These are phyloP conservation scores for Tapirus indicus DNA, from an alignment of 2,797 vertebrate genomes.

Conservation along the genomic window DNA sequence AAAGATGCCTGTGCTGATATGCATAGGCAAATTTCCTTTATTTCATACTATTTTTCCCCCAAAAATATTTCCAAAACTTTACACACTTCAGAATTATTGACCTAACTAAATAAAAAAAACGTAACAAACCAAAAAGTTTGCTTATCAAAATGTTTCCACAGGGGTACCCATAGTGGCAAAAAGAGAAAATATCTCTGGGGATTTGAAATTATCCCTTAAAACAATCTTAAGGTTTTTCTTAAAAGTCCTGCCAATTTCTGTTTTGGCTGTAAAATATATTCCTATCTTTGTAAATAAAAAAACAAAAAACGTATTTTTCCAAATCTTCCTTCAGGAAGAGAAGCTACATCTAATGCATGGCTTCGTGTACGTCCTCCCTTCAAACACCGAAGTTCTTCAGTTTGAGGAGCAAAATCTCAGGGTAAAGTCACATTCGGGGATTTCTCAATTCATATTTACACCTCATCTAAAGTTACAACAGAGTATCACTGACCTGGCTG, in stretches of 20 bases:
- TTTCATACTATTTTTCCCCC: background rate
- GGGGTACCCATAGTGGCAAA: background rate
- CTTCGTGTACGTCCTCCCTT: background rate
- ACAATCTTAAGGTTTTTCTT: conserved; percentile 39
- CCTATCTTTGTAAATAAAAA: conserved; percentile 57
- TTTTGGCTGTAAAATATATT: conserved; percentile 53
- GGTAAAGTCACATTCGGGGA: background rate
- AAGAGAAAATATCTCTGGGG: conserved; percentile 12
- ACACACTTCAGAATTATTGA: conserved; percentile 39
- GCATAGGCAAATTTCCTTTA: background rate
- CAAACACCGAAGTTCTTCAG: background rate
- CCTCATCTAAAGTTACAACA: conserved; percentile 54
- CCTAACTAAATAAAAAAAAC: conserved; percentile 51
- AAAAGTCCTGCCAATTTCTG: conserved; percentile 10
- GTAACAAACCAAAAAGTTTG: conserved; percentile 30
- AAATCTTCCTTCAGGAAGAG: conserved; percentile 51
- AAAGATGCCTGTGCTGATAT: background rate
- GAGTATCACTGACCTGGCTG: conserved; percentile 64
- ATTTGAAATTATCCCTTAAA: conserved; percentile 51
- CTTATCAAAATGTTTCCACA: conserved; percentile 45
- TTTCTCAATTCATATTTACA: conserved; percentile 21
- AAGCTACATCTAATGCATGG: background rate
- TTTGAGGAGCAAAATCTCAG: background rate
- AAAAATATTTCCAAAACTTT: conserved; percentile 38
- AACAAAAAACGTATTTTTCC: background rate